phyloP scores from a whole-genome alignment of 2,888 invertebrate genomes.

The Napeogenes sylphis region DNA sequence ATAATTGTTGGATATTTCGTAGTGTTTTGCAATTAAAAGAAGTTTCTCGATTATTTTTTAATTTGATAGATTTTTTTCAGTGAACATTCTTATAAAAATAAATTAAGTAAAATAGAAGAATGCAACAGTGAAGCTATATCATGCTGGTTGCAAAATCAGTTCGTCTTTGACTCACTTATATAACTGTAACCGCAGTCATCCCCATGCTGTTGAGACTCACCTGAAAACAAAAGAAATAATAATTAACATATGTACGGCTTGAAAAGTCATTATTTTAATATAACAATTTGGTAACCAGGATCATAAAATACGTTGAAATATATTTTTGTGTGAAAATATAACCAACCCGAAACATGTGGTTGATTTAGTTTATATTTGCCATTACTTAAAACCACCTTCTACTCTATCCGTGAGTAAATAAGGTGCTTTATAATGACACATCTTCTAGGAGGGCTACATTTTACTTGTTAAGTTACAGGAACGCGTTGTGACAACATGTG shows the following conservation, averaged over 20 bases:
- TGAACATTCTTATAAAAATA: no score
- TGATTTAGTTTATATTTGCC: not conserved
- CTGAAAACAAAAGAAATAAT: constrained; percentile 47
- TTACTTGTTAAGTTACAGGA: constrained; percentile 27
- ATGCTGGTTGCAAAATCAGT: no score
- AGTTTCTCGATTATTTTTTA: constrained; percentile 1
- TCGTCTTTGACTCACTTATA: constrained; percentile 64
- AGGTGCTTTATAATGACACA: constrained; percentile 33
- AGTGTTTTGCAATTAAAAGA: constrained; percentile 11
- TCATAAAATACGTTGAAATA: not conserved
- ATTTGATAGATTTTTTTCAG: no score
- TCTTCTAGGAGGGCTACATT: constrained; percentile 12
- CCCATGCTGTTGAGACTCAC: constrained; percentile 75
- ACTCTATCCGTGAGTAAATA: constrained; percentile 20
- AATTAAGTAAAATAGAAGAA: no score
- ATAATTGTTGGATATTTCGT: constrained; percentile 12
- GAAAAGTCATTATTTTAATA: not conserved
- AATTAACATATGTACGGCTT: constrained; percentile 2
- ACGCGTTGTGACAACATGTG: constrained; percentile 47
- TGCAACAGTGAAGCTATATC: no score
- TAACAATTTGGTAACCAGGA: no score
- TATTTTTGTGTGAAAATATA: constrained; percentile 7
- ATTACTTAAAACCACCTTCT: not conserved
- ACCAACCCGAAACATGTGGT: constrained; percentile 4
- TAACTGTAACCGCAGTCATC: constrained; percentile 77